phyloP scores from a whole-genome alignment of 1,140 invertebrate species.

The Pseudomyrmex sp. region DNA sequence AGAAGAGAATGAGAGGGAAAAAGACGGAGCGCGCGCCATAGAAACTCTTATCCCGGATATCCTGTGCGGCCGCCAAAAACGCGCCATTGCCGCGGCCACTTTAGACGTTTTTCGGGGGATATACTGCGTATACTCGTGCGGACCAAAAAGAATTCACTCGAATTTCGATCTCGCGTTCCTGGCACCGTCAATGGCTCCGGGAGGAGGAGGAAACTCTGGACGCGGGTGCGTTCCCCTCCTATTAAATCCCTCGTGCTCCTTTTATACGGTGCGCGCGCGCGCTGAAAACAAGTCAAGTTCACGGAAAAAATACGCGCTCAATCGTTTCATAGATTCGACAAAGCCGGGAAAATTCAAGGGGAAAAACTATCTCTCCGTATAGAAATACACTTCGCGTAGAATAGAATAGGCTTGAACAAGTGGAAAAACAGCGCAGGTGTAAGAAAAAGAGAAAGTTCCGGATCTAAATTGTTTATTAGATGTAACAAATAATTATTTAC shows the following conservation, averaged over 20 bases:
- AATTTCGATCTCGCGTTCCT: slow-evolving; percentile 67
- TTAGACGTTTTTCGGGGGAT: slow-evolving; percentile 70
- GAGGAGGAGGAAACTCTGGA: neutral
- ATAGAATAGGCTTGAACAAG: neutral
- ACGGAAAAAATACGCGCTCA: neutral
- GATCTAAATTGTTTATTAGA: too few relatives aligned
- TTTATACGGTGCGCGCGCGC: slow-evolving; percentile 24
- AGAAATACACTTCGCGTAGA: too few relatives aligned
- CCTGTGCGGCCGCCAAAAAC: slow-evolving; percentile 65
- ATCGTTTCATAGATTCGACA: slow-evolving; percentile 16
- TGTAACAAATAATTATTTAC: neutral
- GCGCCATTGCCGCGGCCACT: slow-evolving; percentile 77
- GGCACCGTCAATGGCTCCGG: slow-evolving; percentile 30
- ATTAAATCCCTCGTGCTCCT: slow-evolving; percentile 24
- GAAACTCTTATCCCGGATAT: slow-evolving; percentile 81
- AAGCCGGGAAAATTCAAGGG: slow-evolving; percentile 32
- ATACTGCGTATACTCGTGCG: neutral
- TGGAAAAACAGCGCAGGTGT: neutral
- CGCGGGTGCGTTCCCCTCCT: neutral
- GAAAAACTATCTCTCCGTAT: neutral
- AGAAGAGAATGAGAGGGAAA: slow-evolving; percentile 67
- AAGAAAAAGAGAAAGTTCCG: neutral
- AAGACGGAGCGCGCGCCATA: slow-evolving; percentile 70
- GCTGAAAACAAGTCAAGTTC: slow-evolving; percentile 54
- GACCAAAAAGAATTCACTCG: slow-evolving; percentile 61